Evolutionary conservation across 2,797 vertebrate species (phyloP), one percentile per base, ranked within the genome.

Genomic region (Pipistrellus pygmaeus): DNA sequence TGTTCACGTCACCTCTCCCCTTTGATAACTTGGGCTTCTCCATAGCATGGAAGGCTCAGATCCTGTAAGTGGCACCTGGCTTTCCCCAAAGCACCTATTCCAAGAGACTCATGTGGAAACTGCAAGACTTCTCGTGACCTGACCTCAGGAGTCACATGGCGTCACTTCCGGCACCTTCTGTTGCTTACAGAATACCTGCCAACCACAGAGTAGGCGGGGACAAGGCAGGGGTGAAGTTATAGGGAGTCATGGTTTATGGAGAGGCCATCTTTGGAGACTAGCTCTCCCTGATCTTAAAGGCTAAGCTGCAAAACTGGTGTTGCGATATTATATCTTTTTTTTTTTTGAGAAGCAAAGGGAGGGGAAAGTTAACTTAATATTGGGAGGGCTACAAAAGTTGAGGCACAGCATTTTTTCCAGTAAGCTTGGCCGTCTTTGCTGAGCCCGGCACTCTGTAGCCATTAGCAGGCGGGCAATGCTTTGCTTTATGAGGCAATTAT

Each of bases 401-500:
- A 97, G 97, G 96, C 96, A 92, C 98, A 98, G 98, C 98, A 98
- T 97, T 98, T 99, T 99, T 98, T 98, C 98, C 98, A 98, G 98
- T 97, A 97, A 98, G 98, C 98, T 98, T 98, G 98, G 98, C 98
- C 69, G 97, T 98, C 98, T 98, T 98, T 99, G 98, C 99, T 99
- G 99, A 99, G 98, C 98, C 98, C 98, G 98, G 98, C 98, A 98
- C 97, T 98, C 97, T 98, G 23, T 85, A 97, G 97, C 98, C 98
- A 98, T 99, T 99, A 99, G 98, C 98, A 98, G 98, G 98, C 98
- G 98, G 98, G 98, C 98, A 98, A 98, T 98, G 98, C 98, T 98
- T 98, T 98, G 98, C 98, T 99, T 99, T 99, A 99, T 99, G 98
- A 98, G 98, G 98, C 98, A 98, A 99, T 99, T 99, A 99, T 99